phyloP scores from a whole-genome alignment of 2,888 invertebrate species.

The Cataglyphis livida region DNA sequence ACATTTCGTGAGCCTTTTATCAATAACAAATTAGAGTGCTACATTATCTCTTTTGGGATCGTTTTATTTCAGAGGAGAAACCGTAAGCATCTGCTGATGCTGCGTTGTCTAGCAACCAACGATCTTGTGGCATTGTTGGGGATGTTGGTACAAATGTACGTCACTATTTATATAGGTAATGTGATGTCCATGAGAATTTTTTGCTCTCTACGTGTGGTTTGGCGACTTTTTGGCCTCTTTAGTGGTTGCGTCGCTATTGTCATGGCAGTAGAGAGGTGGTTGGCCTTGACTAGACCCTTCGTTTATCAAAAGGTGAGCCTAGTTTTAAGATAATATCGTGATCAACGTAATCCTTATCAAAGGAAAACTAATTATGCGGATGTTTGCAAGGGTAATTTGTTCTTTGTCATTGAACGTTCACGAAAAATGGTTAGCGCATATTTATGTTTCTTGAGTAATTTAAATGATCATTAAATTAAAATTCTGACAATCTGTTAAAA shows the following conservation, averaged over 20 bases:
- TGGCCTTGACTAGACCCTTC: slow-evolving; percentile 95
- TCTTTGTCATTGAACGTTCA: not conserved
- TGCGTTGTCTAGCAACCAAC: slow-evolving; percentile 92
- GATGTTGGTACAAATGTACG: slow-evolving; percentile 90
- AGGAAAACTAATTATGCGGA: not conserved
- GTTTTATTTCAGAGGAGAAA: slow-evolving; percentile 88
- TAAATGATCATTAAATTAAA: not conserved
- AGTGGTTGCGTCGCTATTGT: slow-evolving; percentile 95
- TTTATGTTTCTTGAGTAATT: not conserved
- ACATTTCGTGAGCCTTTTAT: not conserved
- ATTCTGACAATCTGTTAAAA: not conserved
- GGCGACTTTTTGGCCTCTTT: slow-evolving; percentile 94
- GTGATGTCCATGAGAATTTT: slow-evolving; percentile 86
- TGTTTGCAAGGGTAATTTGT: not conserved
- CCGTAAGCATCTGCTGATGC: slow-evolving; percentile 92
- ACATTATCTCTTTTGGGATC: not conserved
- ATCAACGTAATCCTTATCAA: not conserved
- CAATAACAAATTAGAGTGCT: not conserved
- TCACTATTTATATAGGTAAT: slow-evolving; percentile 86
- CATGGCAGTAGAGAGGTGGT: slow-evolving; percentile 95
- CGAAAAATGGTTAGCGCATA: not conserved
- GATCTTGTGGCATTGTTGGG: slow-evolving; percentile 93
- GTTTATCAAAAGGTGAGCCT: slow-evolving; percentile 93
- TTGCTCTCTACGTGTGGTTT: slow-evolving; percentile 90
- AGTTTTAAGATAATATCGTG: slow-evolving; percentile 53